Evolutionary conservation across 2,113 vertebrate genomes (phyloP).

Genomic region (Kryptolebias marmoratus): DNA sequence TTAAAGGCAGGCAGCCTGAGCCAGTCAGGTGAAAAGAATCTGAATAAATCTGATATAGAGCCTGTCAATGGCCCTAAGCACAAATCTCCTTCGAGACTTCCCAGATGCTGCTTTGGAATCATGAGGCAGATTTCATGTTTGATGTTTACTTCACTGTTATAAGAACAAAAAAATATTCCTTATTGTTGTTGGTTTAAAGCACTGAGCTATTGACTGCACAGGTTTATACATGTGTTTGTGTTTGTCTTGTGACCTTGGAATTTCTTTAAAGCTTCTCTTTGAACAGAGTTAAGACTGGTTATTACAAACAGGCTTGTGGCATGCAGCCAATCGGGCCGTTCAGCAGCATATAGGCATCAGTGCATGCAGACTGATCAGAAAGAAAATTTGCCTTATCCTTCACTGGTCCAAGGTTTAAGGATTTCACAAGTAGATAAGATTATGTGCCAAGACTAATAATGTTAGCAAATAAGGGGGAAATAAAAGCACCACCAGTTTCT

Average conservation of each 20-base stretch:
- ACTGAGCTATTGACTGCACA: constrained; percentile 32
- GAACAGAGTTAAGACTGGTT: constrained; percentile 57
- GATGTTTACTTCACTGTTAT: constrained; percentile 20
- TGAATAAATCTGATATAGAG: constrained; percentile 44
- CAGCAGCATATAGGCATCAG: constrained; percentile 7
- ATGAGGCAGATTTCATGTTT: constrained; percentile 16
- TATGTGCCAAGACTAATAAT: constrained; percentile 47
- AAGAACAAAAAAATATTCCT: constrained; percentile 2
- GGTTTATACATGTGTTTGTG: constrained; percentile 38
- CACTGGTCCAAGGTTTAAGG: constrained; percentile 55
- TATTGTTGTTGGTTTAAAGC: constrained; percentile 18
- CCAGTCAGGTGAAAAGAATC: constrained; percentile 49
- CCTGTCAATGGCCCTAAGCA: constrained; percentile 39
- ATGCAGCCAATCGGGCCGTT: constrained; percentile 34
- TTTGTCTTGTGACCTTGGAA: constrained; percentile 45
- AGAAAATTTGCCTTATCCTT: constrained; percentile 59
- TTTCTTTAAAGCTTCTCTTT: constrained; percentile 49
- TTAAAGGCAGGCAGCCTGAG: constrained; percentile 38
- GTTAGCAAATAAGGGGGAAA: constrained; percentile 6
- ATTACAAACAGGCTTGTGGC: constrained; percentile 68
- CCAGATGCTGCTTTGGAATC: constrained; percentile 22
- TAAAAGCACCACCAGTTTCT: too few relatives aligned
- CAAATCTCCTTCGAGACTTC: constrained; percentile 42
- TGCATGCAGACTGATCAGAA: constrained; percentile 53
- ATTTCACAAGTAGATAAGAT: constrained; percentile 64